Conservation (phyloP, 1,140 invertebrate species). For the Leptinotarsa texana region DNA sequence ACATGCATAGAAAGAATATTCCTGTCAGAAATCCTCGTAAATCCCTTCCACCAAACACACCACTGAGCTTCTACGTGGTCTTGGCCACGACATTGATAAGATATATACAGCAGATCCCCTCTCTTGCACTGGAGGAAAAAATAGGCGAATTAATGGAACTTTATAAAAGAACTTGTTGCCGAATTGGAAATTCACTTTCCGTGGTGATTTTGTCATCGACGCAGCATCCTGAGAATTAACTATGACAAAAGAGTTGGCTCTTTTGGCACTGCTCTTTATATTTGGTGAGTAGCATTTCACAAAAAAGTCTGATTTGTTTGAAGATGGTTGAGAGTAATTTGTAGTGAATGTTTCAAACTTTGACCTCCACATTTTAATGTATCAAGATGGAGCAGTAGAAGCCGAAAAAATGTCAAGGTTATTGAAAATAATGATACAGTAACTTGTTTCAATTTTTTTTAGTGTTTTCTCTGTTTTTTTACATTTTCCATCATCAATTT, state of each 20-base stretch:
- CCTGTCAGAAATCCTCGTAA: background rate
- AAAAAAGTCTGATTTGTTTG: no score
- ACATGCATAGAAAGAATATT: background rate
- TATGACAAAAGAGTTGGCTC: conserved; percentile 32
- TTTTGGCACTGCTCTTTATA: conserved; percentile 15
- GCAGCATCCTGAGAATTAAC: conserved; percentile 1
- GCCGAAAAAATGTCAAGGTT: no score
- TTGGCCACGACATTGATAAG: conserved; percentile 33
- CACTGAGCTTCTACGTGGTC: background rate
- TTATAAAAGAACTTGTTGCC: conserved; percentile 27
- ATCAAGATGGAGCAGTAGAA: no score
- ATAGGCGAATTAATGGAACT: conserved; percentile 13
- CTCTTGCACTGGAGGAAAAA: conserved; percentile 6
- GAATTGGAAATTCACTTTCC: conserved; percentile 5
- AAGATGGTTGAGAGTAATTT: no score
- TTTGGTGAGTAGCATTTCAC: background rate
- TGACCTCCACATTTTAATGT: no score
- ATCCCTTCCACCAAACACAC: background rate
- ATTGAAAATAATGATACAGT: no score
- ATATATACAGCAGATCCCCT: conserved; percentile 26
- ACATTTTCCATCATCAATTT: no score
- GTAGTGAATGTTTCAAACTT: no score
- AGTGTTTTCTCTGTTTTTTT: no score
- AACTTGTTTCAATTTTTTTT: no score
- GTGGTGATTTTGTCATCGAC: conserved; percentile 1